Base-by-base conservation (phyloP, 2,113 vertebrate genomes). In the Oenanthe melanoleuca region DNA sequence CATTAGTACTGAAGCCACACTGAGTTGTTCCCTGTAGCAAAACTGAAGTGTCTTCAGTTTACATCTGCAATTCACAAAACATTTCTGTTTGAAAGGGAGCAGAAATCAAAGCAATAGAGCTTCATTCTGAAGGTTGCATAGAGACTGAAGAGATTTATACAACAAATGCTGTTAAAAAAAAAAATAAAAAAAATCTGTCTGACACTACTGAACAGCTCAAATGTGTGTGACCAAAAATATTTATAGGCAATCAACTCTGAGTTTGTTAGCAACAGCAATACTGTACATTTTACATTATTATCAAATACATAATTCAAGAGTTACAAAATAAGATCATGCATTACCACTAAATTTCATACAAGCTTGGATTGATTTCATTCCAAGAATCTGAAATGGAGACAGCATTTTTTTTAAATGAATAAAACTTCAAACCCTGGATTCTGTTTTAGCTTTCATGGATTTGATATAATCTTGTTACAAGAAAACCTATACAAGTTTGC, bases 201-300 rank as follows among this genome's bases (percentile, higher is more conserved):
- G 96, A 95, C 89, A 95, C 88, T 96, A 96, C 78, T 80, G 44
- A 93, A 80, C 89, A 92, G 70, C 95, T 96, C 93, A 96, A 96
- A 97, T 94, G 93, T 95, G 94, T 95, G 87, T 89, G 96, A 97
- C 95, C 95, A 95, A 97, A 94, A 98, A 93, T 98, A 97, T 97
- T 97, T 98, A 97, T 97, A 98, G 93, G 96, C 96, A 96, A 96
- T 96, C 92, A 86, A 95, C 80, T 98, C 96, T 95, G 94, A 97
- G 96, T 95, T 97, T 96, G 96, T 93, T 97, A 97, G 95, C 94
- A 95, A 97, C 97, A 97, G 92, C 96, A 98, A 97, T 93, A 98
- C 98, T 98, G 98, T 98, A 98, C 98, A 98, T 98, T 97, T 97
- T 98, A 98, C 97, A 98, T 92, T 84, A 67, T 97, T 95, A 97